phyloP scores from a whole-genome alignment of 2,113 vertebrate species.

The Mandrillus leucophaeus region DNA sequence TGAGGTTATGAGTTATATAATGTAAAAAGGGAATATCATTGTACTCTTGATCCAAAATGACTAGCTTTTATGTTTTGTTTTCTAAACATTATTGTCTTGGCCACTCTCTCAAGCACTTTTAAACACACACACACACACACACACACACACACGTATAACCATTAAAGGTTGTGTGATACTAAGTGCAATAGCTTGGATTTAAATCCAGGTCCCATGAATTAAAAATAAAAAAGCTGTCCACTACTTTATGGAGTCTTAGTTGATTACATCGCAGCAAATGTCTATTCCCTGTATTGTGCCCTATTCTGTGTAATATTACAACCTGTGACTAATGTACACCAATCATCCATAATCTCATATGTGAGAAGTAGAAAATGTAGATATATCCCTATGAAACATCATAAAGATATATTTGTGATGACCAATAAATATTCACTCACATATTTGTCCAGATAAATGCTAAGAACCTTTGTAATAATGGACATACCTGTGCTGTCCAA shows the following conservation, averaged over 20 bases:
- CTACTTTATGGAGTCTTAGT: not conserved
- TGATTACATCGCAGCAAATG: not conserved
- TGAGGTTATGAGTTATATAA: not conserved
- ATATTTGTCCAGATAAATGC: not conserved
- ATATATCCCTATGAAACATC: not conserved
- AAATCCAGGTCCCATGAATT: not conserved
- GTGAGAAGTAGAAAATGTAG: not conserved
- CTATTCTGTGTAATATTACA: not conserved
- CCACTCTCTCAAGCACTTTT: not conserved
- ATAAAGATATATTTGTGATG: not conserved
- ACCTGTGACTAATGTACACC: not conserved
- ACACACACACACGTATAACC: not conserved
- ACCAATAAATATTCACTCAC: not conserved
- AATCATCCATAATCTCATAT: not conserved
- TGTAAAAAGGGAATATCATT: not conserved
- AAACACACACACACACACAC: not conserved
- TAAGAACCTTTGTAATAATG: not conserved
- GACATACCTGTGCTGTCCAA: fast-evolving
- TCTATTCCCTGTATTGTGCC: not conserved
- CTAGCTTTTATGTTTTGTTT: not conserved
- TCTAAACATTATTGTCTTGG: not conserved
- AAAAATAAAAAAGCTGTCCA: not conserved
- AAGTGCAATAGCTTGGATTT: not conserved
- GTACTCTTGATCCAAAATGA: fast-evolving
- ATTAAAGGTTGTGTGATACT: not conserved